Conservation (phyloP, 37 sponge, comb jelly and placozoan genomes). For the Corticium candelabrum region DNA sequence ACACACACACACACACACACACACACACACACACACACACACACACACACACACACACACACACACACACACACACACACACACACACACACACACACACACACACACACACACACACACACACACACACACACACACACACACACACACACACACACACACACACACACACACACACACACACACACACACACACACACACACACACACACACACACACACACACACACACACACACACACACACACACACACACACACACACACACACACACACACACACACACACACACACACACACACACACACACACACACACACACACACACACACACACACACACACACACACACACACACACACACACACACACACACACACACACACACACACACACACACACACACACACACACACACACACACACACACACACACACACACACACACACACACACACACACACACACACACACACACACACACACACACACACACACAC, state of each 20-base stretch:
- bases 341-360: constrained; percentile 18
- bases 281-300: constrained; percentile 14
- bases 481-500: too few species aligned
- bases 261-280: constrained; percentile 24
- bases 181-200: constrained; percentile 11
- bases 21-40: constrained; percentile 27
- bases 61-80: constrained; percentile 12
- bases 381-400: constrained; percentile 3
- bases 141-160: constrained; percentile 7
- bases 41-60: constrained; percentile 27
- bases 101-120: constrained; percentile 7
- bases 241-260: constrained; percentile 24
- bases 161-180: constrained; percentile 7
- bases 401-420: constrained; percentile 3
- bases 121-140: constrained; percentile 7
- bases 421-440: too few species aligned
- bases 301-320: constrained; percentile 18
- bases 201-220: constrained; percentile 24
- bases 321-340: constrained; percentile 24
- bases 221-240: constrained; percentile 24
- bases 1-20: constrained; percentile 26
- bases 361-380: constrained; percentile 23
- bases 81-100: constrained; percentile 7
- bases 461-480: too few species aligned
- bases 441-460: too few species aligned